Conservation (phyloP, 2,888 invertebrate species). For the Polylopha cassiicola region DNA sequence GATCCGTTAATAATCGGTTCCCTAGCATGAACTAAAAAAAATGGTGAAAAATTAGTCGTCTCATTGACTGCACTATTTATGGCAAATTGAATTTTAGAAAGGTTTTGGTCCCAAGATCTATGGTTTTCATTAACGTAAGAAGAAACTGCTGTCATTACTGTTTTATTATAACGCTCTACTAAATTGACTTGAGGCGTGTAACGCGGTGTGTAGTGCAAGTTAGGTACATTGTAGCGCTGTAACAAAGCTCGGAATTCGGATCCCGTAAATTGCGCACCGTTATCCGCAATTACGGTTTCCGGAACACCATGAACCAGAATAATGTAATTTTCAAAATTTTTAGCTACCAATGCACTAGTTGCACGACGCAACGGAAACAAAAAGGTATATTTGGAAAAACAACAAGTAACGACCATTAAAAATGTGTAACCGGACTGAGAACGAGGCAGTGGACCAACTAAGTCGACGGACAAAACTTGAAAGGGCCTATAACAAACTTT, state of each 20-base stretch:
- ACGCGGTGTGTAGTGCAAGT: slow-evolving; percentile 15
- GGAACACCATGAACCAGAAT: slow-evolving; percentile 23
- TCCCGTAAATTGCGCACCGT: slow-evolving; percentile 18
- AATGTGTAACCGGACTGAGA: too few relatives aligned
- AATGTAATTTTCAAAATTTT: slow-evolving; percentile 18
- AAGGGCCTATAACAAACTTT: slow-evolving; percentile 20
- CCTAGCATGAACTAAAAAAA: background rate
- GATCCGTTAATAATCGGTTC: too few relatives aligned
- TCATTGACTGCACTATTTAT: slow-evolving; percentile 14
- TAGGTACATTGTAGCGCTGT: slow-evolving; percentile 13
- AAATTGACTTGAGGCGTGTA: too few relatives aligned
- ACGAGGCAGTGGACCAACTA: too few relatives aligned
- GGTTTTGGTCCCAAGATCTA: slow-evolving; percentile 12
- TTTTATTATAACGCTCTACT: slow-evolving; percentile 19
- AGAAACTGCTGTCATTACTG: slow-evolving; percentile 19
- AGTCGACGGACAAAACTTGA: slow-evolving; percentile 10
- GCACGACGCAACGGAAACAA: slow-evolving; percentile 17
- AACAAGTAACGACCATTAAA: slow-evolving; percentile 15
- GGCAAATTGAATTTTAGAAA: slow-evolving; percentile 14
- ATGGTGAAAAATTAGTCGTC: background rate
- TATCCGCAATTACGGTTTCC: slow-evolving; percentile 19
- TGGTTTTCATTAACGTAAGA: slow-evolving; percentile 13
- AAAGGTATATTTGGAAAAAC: slow-evolving; percentile 17
- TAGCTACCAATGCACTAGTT: slow-evolving; percentile 2
- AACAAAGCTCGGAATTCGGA: slow-evolving; percentile 7